Percentiles rank a stretch among this genome's conserved stretches.
These are phyloP conservation scores for Planiliza haematocheilus DNA, from an alignment of 2,113 vertebrate species.

Conservation along the genomic window DNA sequence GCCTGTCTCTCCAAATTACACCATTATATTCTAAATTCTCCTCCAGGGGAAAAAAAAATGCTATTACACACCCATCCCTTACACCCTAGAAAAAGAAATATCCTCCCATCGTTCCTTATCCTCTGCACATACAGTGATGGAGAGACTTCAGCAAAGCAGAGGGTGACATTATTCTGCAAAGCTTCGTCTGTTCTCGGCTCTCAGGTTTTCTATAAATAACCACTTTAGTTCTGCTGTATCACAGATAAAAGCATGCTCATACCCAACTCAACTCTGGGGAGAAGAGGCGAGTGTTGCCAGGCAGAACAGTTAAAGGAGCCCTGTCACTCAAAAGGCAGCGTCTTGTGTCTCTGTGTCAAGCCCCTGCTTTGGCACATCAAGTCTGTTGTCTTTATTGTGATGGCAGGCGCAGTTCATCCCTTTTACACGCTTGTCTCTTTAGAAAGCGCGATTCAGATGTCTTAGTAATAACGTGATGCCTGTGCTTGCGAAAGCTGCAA, in stretches of 20 bases:
- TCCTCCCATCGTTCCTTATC: slow-evolving; percentile 49
- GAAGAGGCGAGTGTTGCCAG: slow-evolving; percentile 79
- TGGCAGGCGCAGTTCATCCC: slow-evolving; percentile 79
- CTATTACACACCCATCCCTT: slow-evolving; percentile 32
- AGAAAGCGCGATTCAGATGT: slow-evolving; percentile 68
- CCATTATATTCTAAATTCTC: slow-evolving; percentile 55
- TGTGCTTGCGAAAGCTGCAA: slow-evolving; percentile 53
- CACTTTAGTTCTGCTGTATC: slow-evolving; percentile 84
- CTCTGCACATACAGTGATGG: slow-evolving; percentile 55
- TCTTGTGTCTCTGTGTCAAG: slow-evolving; percentile 64
- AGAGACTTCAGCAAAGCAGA: slow-evolving; percentile 60
- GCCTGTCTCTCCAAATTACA: slow-evolving; percentile 70
- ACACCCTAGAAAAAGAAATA: slow-evolving; percentile 25
- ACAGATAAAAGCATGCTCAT: slow-evolving; percentile 82
- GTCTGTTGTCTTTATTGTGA: slow-evolving; percentile 68
- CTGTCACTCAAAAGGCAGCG: slow-evolving; percentile 67
- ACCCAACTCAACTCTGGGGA: slow-evolving; percentile 71
- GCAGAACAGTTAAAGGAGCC: slow-evolving; percentile 85
- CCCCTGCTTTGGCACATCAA: slow-evolving; percentile 72
- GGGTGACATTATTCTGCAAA: slow-evolving; percentile 67
- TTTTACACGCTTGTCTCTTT: slow-evolving; percentile 78
- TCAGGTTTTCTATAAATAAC: slow-evolving; percentile 85
- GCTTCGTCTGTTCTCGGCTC: slow-evolving; percentile 61
- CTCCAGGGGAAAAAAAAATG: slow-evolving; percentile 35
- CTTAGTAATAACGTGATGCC: slow-evolving; percentile 66